Conservation (phyloP, 2,797 vertebrate genomes). For the Sciurus vulgaris region DNA sequence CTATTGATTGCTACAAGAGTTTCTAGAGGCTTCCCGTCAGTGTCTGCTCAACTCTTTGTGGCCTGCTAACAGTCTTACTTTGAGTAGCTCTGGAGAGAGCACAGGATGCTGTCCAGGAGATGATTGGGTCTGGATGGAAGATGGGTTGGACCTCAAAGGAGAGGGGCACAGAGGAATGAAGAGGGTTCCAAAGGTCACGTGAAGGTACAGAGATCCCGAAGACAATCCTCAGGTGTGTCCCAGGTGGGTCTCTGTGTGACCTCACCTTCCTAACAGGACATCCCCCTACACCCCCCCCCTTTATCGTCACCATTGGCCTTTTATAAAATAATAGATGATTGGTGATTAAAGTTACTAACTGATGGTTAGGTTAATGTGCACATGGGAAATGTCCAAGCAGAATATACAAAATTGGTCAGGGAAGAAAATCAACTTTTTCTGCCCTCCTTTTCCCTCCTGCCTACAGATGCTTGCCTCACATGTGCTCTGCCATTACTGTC, state of each 20-base stretch:
- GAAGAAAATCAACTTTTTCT: not conserved
- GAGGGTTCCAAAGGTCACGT: not conserved
- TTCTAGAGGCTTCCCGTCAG: not conserved
- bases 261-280: not conserved
- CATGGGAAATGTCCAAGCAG: not conserved
- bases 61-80: not conserved
- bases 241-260: not conserved
- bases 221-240: not conserved
- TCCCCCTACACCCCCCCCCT: not conserved
- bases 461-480: not conserved
- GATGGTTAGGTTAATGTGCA: not conserved
- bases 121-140: not conserved
- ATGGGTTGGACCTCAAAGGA: not conserved
- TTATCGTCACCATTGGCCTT: not conserved
- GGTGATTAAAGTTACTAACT: no score
- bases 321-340: not conserved
- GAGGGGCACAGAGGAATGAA: not conserved
- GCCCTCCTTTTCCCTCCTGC: not conserved
- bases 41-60: not conserved
- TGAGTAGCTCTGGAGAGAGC: not conserved
- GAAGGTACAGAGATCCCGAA: not conserved
- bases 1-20: not conserved
- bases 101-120: not conserved
- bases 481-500: not conserved
- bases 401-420: not conserved